Evolutionary conservation across 2,797 vertebrate genomes (phyloP).

Genomic region (Microctenopoma stevenorrisi): DNA sequence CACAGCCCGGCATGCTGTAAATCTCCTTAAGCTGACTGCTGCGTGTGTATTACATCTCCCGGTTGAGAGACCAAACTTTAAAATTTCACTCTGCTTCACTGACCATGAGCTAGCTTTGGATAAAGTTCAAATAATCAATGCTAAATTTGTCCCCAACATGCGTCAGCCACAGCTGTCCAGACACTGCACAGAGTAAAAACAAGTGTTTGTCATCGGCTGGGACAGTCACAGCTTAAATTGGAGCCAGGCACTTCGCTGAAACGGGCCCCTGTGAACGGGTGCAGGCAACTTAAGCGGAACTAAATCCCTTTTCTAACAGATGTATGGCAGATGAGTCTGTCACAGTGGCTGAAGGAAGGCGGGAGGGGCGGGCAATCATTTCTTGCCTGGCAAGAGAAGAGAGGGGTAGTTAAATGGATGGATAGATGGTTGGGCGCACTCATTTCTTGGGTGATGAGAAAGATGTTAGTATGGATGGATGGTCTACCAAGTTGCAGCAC

Average conservation of each 20-base stretch:
- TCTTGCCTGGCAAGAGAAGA: constrained; percentile 38
- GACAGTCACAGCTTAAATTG: constrained; percentile 58
- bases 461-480: constrained; percentile 8
- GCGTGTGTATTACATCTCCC: constrained; percentile 28
- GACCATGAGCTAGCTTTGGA: constrained; percentile 41
- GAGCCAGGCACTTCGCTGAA: constrained; percentile 49
- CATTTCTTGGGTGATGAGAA: too few species aligned
- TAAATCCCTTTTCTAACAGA: constrained; percentile 74
- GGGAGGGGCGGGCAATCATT: constrained; percentile 16
- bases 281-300: constrained; percentile 70
- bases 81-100: constrained; percentile 33
- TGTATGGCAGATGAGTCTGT: constrained; percentile 72
- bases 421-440: background rate
- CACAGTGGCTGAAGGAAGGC: constrained; percentile 56
- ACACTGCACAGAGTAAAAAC: constrained; percentile 44
- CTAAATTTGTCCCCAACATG: constrained; percentile 45
- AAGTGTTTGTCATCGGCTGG: constrained; percentile 58
- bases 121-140: constrained; percentile 62
- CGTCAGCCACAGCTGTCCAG: constrained; percentile 64
- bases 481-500: background rate
- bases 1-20: background rate
- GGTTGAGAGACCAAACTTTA: constrained; percentile 17
- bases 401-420: constrained; percentile 28
- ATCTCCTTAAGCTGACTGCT: constrained; percentile 6
- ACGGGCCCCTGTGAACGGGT: constrained; percentile 46